Conservation (phyloP, 2,888 invertebrate species). For the Dryococelus australis region DNA sequence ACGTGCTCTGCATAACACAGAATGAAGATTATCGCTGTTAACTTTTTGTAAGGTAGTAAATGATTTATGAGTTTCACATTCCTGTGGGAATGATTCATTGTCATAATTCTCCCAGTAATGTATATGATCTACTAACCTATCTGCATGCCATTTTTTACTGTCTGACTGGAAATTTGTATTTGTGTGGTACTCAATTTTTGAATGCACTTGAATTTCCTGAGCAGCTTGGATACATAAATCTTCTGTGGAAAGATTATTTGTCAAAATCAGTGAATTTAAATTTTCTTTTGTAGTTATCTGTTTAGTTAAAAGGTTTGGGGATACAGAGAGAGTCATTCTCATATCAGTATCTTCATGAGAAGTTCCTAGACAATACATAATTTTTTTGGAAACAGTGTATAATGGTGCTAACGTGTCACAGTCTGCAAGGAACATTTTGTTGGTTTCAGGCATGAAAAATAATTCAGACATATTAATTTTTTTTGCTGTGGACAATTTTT, state of each 20-base stretch:
- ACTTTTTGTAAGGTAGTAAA: background rate
- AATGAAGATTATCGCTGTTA: background rate
- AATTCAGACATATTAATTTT: background rate
- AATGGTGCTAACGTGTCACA: conserved; percentile 5
- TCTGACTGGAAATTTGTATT: background rate
- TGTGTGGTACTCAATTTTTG: background rate
- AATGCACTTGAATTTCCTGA: background rate
- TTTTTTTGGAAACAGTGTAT: conserved; percentile 13
- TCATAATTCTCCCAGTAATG: background rate
- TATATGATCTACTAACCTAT: background rate
- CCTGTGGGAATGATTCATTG: background rate
- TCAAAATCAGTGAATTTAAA: background rate
- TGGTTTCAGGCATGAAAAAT: background rate
- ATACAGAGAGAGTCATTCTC: conserved; percentile 19
- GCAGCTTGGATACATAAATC: background rate
- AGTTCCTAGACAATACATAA: background rate
- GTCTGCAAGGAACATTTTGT: conserved; percentile 20
- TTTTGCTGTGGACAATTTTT: background rate
- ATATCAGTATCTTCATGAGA: background rate
- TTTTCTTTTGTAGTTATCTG: background rate
- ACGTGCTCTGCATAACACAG: background rate
- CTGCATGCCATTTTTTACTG: background rate
- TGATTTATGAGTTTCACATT: background rate
- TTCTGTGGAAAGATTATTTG: background rate
- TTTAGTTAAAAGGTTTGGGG: background rate